A percentile compares a stretch with the other conserved stretches of the same genome.
phyloP scores from a whole-genome alignment of 2,113 vertebrate genomes.

The Nothoprocta pentlandii region DNA sequence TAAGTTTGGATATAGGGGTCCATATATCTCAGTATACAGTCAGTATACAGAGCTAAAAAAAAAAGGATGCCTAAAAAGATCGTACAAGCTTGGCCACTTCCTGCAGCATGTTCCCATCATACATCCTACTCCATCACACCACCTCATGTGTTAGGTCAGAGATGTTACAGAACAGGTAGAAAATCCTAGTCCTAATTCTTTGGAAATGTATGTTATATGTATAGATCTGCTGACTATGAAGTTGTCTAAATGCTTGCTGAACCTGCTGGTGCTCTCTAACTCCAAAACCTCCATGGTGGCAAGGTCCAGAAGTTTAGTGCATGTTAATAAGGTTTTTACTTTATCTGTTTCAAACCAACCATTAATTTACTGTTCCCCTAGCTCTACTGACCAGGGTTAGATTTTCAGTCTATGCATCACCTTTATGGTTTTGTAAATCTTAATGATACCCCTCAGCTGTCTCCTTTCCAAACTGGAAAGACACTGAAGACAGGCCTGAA shows the following conservation, averaged over 20 bases:
- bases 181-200: not conserved
- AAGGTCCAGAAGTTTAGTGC: not conserved
- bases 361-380: not conserved
- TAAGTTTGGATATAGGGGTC: not conserved
- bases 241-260: not conserved
- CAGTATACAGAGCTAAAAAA: not conserved
- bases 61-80: not conserved
- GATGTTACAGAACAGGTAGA: not conserved
- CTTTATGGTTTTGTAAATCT: not conserved
- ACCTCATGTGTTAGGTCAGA: rapidly evolving
- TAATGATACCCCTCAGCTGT: not conserved
- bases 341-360: not conserved
- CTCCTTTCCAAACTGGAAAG: not conserved
- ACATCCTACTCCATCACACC: not conserved
- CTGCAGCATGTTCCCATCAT: not conserved
- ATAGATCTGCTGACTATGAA: not conserved
- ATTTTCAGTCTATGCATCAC: not conserved
- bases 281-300: not conserved
- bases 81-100: not conserved
- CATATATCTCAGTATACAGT: not conserved
- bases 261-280: not conserved
- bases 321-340: not conserved
- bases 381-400: not conserved
- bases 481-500: not conserved
- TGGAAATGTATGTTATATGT: not conserved